These are phyloP conservation scores for Bimastos eiseni DNA, from an alignment of 2,888 invertebrate genomes.

Conservation along the genomic window DNA sequence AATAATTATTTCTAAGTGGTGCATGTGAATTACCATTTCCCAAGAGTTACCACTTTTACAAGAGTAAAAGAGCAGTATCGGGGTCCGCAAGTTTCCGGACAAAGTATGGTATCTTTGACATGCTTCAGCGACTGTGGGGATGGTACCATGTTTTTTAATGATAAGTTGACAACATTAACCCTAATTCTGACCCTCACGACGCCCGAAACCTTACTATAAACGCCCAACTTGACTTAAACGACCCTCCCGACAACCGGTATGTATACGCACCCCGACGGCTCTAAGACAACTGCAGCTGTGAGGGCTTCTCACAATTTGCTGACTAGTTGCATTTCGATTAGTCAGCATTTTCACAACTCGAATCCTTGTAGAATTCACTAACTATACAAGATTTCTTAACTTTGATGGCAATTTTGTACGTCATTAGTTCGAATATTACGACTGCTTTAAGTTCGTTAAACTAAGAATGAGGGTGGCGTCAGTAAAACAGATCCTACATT, in stretches of 20 bases:
- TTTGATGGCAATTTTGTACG: not conserved
- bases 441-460: not conserved
- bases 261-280: too few relatives aligned
- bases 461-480: not conserved
- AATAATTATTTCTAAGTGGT: too few relatives aligned
- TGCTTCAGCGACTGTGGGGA: too few relatives aligned
- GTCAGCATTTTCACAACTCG: not conserved
- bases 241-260: too few relatives aligned
- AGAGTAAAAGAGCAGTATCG: too few relatives aligned
- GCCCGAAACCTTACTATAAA: too few relatives aligned
- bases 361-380: not conserved
- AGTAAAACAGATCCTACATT: not conserved
- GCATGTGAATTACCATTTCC: not conserved
- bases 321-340: not conserved
- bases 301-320: not conserved
- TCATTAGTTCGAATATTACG: not conserved
- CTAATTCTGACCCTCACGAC: too few relatives aligned
- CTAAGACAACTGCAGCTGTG: not conserved
- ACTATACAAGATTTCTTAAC: not conserved
- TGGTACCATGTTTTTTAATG: too few relatives aligned
- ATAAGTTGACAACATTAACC: too few relatives aligned
- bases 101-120: too few relatives aligned
- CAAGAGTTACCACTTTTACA: not conserved
- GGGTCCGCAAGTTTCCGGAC: too few relatives aligned
- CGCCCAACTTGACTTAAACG: too few relatives aligned